Percentiles rank a stretch among this genome's conserved stretches.
Conservation (phyloP, 2,888 invertebrate genomes). For the Chymomyza procnemis region DNA sequence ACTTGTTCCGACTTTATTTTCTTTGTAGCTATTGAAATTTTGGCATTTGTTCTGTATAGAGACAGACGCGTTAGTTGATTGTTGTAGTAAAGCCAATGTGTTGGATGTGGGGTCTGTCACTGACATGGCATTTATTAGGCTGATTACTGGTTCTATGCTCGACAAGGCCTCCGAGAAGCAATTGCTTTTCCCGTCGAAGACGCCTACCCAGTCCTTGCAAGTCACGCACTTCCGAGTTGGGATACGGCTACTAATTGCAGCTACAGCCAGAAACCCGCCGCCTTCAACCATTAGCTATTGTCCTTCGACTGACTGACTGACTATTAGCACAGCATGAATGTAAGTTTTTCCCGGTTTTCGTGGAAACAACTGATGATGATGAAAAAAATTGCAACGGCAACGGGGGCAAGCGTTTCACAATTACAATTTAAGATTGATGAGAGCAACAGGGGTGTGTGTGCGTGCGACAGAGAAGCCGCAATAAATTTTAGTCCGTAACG, state of each 20-base stretch:
- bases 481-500: not conserved
- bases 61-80: not conserved
- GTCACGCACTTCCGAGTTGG: constrained; percentile 62
- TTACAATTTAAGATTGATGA: constrained; percentile 23
- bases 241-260: constrained; percentile 61
- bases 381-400: not conserved
- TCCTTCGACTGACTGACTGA: constrained; percentile 37
- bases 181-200: not conserved
- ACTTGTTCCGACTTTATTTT: not conserved
- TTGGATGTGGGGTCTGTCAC: constrained; percentile 43
- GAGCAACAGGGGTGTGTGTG: not conserved
- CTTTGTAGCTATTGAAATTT: not conserved
- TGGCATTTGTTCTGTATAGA: not conserved
- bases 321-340: constrained; percentile 39
- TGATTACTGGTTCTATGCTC: constrained; percentile 35
- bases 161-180: not conserved
- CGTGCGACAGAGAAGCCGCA: not conserved
- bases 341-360: constrained; percentile 38
- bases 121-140: constrained; percentile 50
- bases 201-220: constrained; percentile 40
- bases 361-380: not conserved
- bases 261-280: constrained; percentile 30
- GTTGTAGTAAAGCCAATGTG: constrained; percentile 11
- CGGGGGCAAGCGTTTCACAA: constrained; percentile 3
- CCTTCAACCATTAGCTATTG: constrained; percentile 54